A percentile compares a stretch with the other conserved stretches of the same genome.
These are phyloP conservation scores for Crocuta crocuta DNA, from an alignment of 2,113 vertebrate species.

Conservation along the genomic window DNA sequence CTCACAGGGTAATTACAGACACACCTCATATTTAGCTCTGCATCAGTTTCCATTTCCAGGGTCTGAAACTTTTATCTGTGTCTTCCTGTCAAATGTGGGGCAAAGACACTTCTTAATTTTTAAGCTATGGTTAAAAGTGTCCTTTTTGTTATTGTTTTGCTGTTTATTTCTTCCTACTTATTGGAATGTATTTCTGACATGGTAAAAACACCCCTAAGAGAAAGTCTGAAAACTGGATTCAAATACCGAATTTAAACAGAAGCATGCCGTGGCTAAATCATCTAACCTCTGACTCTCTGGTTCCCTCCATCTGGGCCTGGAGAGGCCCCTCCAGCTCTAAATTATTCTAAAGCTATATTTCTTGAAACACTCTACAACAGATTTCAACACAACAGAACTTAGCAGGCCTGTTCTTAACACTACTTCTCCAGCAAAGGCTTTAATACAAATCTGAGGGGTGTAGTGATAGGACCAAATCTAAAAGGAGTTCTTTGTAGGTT, in stretches of 20 bases:
- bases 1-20: background rate
- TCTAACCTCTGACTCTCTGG: background rate
- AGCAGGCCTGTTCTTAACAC: background rate
- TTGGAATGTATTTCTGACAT: background rate
- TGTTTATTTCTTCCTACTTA: background rate
- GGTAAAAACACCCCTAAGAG: background rate
- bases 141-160: slow-evolving; percentile 15
- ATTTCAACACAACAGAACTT: slow-evolving; percentile 45
- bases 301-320: background rate
- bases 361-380: background rate
- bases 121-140: background rate
- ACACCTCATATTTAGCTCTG: background rate
- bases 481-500: slow-evolving; percentile 76
- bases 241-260: background rate
- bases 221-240: background rate
- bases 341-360: slow-evolving; percentile 40
- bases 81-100: background rate
- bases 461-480: slow-evolving; percentile 21
- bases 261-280: background rate
- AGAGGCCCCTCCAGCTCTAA: background rate
- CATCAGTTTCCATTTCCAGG: background rate
- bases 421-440: slow-evolving; percentile 44
- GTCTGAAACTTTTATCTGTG: background rate
- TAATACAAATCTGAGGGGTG: slow-evolving; percentile 12
- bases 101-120: background rate